phyloP scores from a whole-genome alignment of 2,113 vertebrate genomes.

The Chloropsis cyanopogon region DNA sequence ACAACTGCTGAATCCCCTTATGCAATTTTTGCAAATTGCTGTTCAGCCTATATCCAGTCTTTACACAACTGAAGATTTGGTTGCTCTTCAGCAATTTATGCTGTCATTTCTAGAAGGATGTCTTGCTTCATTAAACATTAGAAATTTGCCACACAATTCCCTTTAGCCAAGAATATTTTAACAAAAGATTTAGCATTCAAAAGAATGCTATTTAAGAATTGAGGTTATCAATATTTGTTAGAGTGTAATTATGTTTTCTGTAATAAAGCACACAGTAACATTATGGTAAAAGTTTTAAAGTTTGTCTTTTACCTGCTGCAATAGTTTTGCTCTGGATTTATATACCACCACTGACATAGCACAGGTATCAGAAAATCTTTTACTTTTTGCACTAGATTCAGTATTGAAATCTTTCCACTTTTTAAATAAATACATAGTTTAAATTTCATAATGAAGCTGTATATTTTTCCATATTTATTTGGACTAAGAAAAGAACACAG shows the following conservation, averaged over 20 bases:
- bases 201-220: neutral
- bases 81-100: neutral
- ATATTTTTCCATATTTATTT: constrained; percentile 14
- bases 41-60: neutral
- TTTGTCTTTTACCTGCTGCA: neutral
- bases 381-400: neutral
- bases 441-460: constrained; percentile 12
- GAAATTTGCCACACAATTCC: neutral
- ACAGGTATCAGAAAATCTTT: neutral
- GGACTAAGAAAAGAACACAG: neutral
- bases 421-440: constrained; percentile 31
- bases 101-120: neutral
- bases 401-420: constrained; percentile 9
- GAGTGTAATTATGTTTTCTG: neutral
- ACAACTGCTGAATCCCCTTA: neutral
- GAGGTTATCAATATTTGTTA: neutral
- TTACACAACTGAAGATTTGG: neutral
- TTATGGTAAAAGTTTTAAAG: neutral
- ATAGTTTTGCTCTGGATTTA: neutral
- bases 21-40: neutral
- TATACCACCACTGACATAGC: neutral
- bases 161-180: neutral
- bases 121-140: neutral
- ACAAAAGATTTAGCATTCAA: neutral
- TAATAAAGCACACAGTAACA: neutral